Base-by-base conservation (phyloP, 2,113 vertebrate species). In the Pedetes capensis region DNA sequence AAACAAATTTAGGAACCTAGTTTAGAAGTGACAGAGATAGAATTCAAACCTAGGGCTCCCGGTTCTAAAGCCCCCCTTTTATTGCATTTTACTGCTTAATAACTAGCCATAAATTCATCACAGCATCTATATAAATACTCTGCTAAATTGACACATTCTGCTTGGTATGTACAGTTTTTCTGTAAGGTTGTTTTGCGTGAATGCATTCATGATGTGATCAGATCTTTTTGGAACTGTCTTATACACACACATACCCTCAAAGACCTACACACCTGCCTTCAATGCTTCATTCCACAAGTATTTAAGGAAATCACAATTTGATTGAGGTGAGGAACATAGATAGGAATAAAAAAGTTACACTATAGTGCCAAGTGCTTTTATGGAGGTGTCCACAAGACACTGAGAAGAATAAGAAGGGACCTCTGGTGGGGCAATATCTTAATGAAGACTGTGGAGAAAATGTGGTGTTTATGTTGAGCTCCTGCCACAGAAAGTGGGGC, bases 11-110 rank as follows among this genome's bases (percentile, higher is more conserved):
- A 85, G 83, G 51, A 63, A 80, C 37, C 27, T 87, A 83, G 27
- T 39, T 91, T 94, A 68, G 47, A 87, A 76, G 84, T 89, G 51
- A 44, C 66, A 34, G 53, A 29, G 29, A 37, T 96, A 82, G 69
- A 92, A 49, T 92, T 94, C 68, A 91, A 27, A 86, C 47, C 53
- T 27, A 44, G 66, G 18, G 32, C n/a, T 51, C 51, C 51, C 51
- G 8, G 51, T 14, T 51, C 51, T 14, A 51, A 51, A 51, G 8
- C 51, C 51, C n/a, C n/a, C n/a, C n/a, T 66, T 80, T 83, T 49
- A 37, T 16, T 39, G 47, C 29, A 44, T 76, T 92, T 93, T 84
- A 53, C 1, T 66, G 44, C 83, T 51, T 51, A 82, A 78, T n/a
- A 66, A 12, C 37, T 44, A 63, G 16, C 74, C 29, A 13, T 87